These are phyloP conservation scores for Noctua comes DNA, from an alignment of 2,888 invertebrate genomes.

Conservation along the genomic window DNA sequence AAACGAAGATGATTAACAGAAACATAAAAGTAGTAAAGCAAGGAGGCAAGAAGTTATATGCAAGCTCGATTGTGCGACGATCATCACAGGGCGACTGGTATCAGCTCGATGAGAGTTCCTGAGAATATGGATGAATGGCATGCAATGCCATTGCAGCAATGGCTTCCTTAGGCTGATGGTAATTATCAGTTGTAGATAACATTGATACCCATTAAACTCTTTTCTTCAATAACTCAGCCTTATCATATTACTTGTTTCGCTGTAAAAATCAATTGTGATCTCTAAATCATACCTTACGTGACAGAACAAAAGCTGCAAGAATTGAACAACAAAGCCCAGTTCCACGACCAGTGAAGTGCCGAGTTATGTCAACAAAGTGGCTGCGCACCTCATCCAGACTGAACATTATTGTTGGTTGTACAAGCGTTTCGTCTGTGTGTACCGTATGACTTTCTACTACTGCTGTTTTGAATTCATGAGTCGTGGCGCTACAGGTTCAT, in stretches of 20 bases:
- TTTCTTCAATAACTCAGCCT: neutral
- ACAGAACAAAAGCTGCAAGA: neutral
- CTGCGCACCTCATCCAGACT: neutral
- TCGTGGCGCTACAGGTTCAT: slow-evolving; percentile 58
- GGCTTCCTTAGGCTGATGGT: neutral
- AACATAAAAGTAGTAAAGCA: neutral
- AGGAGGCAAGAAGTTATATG: neutral
- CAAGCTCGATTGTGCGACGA: neutral
- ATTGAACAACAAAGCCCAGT: neutral
- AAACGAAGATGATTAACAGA: neutral
- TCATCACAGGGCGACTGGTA: neutral
- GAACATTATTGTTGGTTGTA: slow-evolving; percentile 4
- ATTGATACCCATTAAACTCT: neutral
- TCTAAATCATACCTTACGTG: neutral
- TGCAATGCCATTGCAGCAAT: neutral
- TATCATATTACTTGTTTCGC: neutral
- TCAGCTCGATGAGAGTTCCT: neutral
- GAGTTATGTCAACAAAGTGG: neutral
- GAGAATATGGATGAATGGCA: neutral
- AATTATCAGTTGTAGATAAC: neutral
- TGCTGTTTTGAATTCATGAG: slow-evolving; percentile 65
- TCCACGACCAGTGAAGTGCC: neutral
- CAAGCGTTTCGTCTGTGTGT: slow-evolving; percentile 43
- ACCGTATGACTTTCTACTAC: slow-evolving; percentile 58
- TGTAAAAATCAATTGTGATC: neutral